Conservation (phyloP, 2,113 vertebrate species). For the Oreochromis aureus region DNA sequence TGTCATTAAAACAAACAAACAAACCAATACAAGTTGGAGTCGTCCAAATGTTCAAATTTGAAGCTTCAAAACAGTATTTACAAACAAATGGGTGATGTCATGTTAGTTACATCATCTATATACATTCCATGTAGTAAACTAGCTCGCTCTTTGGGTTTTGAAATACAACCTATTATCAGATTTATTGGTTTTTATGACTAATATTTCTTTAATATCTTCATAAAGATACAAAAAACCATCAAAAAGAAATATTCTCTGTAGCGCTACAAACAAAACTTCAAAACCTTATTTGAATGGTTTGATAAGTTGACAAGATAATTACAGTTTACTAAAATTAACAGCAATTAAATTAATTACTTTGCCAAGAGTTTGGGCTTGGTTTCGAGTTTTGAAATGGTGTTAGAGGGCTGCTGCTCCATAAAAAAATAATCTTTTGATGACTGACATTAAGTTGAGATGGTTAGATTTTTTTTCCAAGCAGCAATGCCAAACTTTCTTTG, state of each 20-base stretch:
- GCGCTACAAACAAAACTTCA: not conserved
- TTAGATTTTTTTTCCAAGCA: not conserved
- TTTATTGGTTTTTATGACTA: not conserved
- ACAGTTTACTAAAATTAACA: not conserved
- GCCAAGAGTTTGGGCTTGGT: not conserved
- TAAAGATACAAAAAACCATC: not conserved
- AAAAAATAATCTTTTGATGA: not conserved
- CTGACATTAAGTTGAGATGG: not conserved
- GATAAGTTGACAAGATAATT: not conserved
- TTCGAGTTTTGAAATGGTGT: not conserved
- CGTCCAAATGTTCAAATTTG: not conserved
- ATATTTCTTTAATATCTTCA: not conserved
- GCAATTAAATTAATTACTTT: not conserved
- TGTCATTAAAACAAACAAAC: not conserved
- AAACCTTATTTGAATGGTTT: not conserved
- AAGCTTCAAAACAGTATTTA: not conserved
- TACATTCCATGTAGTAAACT: not conserved
- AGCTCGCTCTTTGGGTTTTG: not conserved
- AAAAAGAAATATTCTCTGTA: not conserved
- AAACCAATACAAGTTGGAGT: not conserved
- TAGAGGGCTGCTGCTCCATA: not conserved
- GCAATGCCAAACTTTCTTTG: not conserved
- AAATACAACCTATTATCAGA: not conserved
- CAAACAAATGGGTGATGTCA: not conserved
- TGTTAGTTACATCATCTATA: not conserved